phyloP scores from a whole-genome alignment of 1,140 invertebrate species.

The silkworm (Bombyx mori) region ASM3026992v2 NC_085114.1:11298001-11298500 shows the following conservation, averaged over 20 bases:
- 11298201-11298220: slow-evolving; percentile 73
- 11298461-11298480: too few species aligned
- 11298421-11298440: too few species aligned
- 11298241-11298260: neutral
- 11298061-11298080: slow-evolving; percentile 65
- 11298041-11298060: slow-evolving; percentile 63
- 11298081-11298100: slow-evolving; percentile 65
- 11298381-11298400: too few species aligned
- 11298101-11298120: slow-evolving; percentile 70
- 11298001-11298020: too few species aligned
- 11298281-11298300: too few species aligned
- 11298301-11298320: neutral
- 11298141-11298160: slow-evolving; percentile 22
- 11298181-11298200: slow-evolving; percentile 66
- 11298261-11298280: neutral
- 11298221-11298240: slow-evolving; percentile 74
- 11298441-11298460: too few species aligned
- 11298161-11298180: slow-evolving; percentile 55
- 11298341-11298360: neutral
- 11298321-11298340: neutral
- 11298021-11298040: too few species aligned
- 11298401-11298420: too few species aligned
- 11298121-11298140: slow-evolving; percentile 31
- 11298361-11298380: neutral
- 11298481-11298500: too few species aligned